A percentile compares a stretch with the other conserved stretches of the same genome.
Conservation (phyloP, 2,797 vertebrate genomes). For the Platyrinchus mystaceus region DNA sequence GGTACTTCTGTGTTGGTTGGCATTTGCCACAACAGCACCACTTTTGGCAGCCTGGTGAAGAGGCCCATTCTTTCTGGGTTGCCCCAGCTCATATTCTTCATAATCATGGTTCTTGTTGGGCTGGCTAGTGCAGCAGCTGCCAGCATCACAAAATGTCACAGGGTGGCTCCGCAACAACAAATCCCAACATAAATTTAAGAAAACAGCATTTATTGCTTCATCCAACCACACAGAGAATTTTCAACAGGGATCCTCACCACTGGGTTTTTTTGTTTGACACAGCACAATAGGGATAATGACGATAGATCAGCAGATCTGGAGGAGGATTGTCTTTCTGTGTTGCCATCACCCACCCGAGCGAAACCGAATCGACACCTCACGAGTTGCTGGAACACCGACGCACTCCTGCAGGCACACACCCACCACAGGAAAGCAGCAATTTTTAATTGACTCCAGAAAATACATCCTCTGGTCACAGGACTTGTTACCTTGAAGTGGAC, state of each 20-base stretch:
- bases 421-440: not conserved
- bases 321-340: conserved; percentile 55
- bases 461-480: not conserved
- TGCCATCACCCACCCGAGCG: not conserved
- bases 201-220: not conserved
- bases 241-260: not conserved
- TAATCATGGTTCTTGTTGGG: not conserved
- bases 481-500: not conserved
- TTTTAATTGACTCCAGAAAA: conserved; percentile 6
- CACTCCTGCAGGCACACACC: not conserved
- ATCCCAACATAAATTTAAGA: not conserved
- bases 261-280: conserved; percentile 3
- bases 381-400: conserved; percentile 4
- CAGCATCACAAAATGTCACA: not conserved
- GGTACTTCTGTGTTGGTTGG: not conserved
- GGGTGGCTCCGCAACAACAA: conserved; percentile 66
- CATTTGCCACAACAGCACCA: conserved; percentile 81
- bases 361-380: not conserved
- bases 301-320: conserved; percentile 60
- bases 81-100: not conserved
- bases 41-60: not conserved
- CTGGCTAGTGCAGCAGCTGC: not conserved
- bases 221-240: not conserved
- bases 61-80: not conserved
- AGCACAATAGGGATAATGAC: conserved; percentile 33